phyloP scores from a whole-genome alignment of 2,113 vertebrate species.

The Ibidorhyncha struthersii region DNA sequence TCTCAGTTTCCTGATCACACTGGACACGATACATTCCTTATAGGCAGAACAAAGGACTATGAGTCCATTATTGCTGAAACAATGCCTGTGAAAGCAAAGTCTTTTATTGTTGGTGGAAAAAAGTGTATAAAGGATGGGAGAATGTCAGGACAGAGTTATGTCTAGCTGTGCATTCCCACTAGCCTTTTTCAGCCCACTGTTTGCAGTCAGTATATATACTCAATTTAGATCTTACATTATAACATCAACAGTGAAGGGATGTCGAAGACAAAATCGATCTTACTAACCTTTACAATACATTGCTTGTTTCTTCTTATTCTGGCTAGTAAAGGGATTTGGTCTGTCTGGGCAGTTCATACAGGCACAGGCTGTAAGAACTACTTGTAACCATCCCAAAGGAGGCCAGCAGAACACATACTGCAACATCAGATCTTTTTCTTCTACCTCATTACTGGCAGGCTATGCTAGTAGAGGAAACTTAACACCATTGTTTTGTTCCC shows the following conservation, averaged over 20 bases:
- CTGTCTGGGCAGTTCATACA: no score
- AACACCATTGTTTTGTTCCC: no score
- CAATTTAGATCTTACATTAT: neutral
- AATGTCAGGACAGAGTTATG: neutral
- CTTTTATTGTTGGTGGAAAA: neutral
- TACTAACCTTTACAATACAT: neutral
- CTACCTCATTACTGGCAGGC: no score
- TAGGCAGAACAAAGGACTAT: neutral
- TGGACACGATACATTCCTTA: neutral
- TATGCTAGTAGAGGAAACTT: no score
- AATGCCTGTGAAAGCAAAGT: neutral
- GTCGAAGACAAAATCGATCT: neutral
- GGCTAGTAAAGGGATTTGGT: no score
- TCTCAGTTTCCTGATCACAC: neutral
- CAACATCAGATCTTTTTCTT: no score
- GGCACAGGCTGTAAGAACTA: no score
- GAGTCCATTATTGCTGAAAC: neutral
- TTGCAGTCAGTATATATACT: neutral
- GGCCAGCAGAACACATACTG: no score
- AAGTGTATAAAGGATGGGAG: neutral
- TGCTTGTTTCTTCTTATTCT: no score
- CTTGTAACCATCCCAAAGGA: no score
- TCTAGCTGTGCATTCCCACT: neutral
- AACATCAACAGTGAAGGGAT: neutral
- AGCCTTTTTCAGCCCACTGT: neutral